Base-by-base conservation (phyloP, 2,113 vertebrate genomes). In the Promerops cafer region DNA sequence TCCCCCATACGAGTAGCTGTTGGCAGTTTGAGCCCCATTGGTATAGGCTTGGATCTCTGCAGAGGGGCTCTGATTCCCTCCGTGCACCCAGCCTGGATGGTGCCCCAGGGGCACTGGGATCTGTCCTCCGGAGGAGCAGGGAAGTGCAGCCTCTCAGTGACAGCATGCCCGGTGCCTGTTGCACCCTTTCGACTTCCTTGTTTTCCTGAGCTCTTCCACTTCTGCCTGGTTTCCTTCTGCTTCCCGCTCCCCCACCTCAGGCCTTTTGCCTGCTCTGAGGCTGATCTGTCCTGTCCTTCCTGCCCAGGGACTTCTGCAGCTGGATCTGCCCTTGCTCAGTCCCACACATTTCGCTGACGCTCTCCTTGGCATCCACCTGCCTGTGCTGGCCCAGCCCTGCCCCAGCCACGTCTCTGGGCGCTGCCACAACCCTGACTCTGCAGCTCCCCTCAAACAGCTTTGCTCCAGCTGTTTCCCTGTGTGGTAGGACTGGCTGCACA, bases 121-220 rank as follows among this genome's bases (percentile, higher is more conserved):
- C 39, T 66, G 7, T 20, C 16, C 42, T 53, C 30, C 0, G 0
- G 27, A 68, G 35, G 10, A 61, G 42, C n/a, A 27, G 40, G n/a
- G 26, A 76, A 52, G 9, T 9, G 7, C 31, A 56, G 57, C 27
- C 27, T 83, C 22, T 19, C 28, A 14, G 26, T 54, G n/a, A 22
- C 60, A 26, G 15, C 27, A 20, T 11, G 18, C 11, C 54, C 16
- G 4, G 2, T 57, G 40, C 47, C 68, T 76, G 11, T 57, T 42
- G 26, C 56, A 39, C 13, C 18, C 11, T 53, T 72, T 81, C 0
- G 0, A 1, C 0, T 47, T 68, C 50, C 56, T 59, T 37, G 47
- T 33, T 74, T 79, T 56, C 20, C 23, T 23, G 21, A 39, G 26
- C 37, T 52, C n/a, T 54, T 56, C 40, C 26, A 42, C 30, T 66